Evolutionary conservation across 1,140 invertebrate species (phyloP).

Genomic region (Papilio glaucus): DNA sequence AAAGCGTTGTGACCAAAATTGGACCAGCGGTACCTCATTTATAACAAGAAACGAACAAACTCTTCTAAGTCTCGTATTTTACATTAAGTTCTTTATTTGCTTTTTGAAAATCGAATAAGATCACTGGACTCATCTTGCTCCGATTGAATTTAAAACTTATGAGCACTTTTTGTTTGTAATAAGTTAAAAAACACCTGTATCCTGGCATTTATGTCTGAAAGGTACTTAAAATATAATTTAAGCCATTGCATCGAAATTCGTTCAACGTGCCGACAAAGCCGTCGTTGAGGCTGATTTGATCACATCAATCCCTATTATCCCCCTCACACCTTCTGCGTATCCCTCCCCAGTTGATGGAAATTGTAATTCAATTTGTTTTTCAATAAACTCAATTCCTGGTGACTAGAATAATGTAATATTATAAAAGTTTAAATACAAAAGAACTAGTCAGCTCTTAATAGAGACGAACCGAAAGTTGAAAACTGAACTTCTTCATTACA

Average conservation of each 20-base stretch:
- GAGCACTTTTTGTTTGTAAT: too few species aligned
- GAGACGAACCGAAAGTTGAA: background rate
- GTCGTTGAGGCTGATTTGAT: background rate
- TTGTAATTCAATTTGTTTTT: background rate
- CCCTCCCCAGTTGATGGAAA: slow-evolving; percentile 11
- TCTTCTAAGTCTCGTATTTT: too few species aligned
- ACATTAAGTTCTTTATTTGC: too few species aligned
- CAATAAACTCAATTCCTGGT: background rate
- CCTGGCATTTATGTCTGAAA: background rate
- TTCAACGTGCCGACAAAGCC: slow-evolving; percentile 6
- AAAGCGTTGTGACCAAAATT: too few species aligned
- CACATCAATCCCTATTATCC: slow-evolving; percentile 17
- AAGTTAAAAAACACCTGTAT: too few species aligned
- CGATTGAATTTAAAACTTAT: too few species aligned
- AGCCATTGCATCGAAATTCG: background rate
- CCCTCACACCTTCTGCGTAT: slow-evolving; percentile 4
- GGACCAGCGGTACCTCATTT: too few species aligned
- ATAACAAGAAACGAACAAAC: too few species aligned
- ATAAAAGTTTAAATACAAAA: background rate
- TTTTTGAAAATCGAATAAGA: too few species aligned
- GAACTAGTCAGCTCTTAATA: background rate
- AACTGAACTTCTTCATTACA: slow-evolving; percentile 6
- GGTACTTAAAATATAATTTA: background rate
- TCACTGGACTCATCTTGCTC: too few species aligned
- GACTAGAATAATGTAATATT: background rate